Percentiles rank a stretch among this genome's conserved stretches.
Conservation (phyloP, 2,888 invertebrate species). For the Oscheius myriophilus region DNA sequence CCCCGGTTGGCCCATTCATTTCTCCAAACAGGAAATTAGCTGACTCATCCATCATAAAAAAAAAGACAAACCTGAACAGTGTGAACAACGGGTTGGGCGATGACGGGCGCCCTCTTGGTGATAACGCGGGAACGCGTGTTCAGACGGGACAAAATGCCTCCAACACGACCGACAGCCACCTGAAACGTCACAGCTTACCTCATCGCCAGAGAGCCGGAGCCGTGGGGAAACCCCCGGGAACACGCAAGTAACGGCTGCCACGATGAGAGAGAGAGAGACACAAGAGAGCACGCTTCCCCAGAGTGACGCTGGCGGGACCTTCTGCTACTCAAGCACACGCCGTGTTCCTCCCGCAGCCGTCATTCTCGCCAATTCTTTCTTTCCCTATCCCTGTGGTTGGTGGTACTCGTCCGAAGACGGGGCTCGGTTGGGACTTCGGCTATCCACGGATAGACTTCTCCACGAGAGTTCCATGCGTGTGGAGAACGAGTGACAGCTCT, state of each 20-base stretch:
- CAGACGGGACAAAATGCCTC: constrained; percentile 17
- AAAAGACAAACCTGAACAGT: not conserved
- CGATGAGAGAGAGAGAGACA: constrained; percentile 1
- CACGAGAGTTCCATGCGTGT: not conserved
- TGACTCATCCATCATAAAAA: not conserved
- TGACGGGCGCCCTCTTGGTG: constrained; percentile 4
- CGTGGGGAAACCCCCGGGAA: constrained; percentile 1
- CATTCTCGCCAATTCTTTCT: no score
- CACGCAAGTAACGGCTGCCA: constrained; percentile 12
- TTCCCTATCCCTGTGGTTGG: no score
- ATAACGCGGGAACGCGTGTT: constrained; percentile 32
- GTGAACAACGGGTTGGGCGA: not conserved
- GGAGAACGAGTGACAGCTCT: constrained; percentile 7
- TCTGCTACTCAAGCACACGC: not conserved
- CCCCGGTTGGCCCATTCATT: no score
- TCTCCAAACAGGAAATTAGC: no score
- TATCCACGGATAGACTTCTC: constrained; percentile 10
- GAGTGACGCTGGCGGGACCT: not conserved
- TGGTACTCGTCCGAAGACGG: constrained; percentile 6
- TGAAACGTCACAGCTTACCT: constrained; percentile 7
- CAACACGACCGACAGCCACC: not conserved
- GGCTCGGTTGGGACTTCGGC: constrained; percentile 25
- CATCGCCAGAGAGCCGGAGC: constrained; percentile 2
- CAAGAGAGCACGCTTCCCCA: not conserved
- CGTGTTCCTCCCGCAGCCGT: not conserved